Conservation (phyloP, 2,888 invertebrate species). For the Pachymerium ferrugineum region DNA sequence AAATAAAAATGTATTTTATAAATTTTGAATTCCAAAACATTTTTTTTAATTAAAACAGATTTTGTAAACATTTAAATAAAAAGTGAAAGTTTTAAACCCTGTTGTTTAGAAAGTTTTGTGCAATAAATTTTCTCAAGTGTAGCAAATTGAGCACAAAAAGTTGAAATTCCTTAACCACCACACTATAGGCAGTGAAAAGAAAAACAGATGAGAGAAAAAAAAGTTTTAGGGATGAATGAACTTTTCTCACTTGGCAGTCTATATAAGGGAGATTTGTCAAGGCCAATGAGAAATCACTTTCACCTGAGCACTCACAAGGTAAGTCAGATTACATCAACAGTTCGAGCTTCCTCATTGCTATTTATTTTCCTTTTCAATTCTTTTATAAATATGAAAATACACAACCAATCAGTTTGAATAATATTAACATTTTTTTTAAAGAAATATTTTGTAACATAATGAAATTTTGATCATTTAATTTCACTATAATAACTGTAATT, state of each 20-base stretch:
- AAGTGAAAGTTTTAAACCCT: too few relatives aligned
- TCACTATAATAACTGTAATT: too few relatives aligned
- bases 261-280: background rate
- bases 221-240: background rate
- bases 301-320: background rate
- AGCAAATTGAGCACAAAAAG: background rate
- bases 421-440: too few relatives aligned
- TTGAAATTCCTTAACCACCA: background rate
- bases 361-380: too few relatives aligned
- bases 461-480: too few relatives aligned
- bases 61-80: background rate
- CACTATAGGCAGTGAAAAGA: background rate
- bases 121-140: background rate
- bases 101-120: background rate
- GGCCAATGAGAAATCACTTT: background rate
- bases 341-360: too few relatives aligned
- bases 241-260: background rate
- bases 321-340: background rate
- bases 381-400: too few relatives aligned
- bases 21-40: background rate
- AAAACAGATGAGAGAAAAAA: background rate
- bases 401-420: too few relatives aligned
- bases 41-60: background rate
- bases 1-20: background rate
- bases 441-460: too few relatives aligned